A percentile compares a stretch with the other conserved stretches of the same genome.
Evolutionary conservation across 2,888 invertebrate genomes (phyloP).

Genomic region (Zeuzera pyrina): DNA sequence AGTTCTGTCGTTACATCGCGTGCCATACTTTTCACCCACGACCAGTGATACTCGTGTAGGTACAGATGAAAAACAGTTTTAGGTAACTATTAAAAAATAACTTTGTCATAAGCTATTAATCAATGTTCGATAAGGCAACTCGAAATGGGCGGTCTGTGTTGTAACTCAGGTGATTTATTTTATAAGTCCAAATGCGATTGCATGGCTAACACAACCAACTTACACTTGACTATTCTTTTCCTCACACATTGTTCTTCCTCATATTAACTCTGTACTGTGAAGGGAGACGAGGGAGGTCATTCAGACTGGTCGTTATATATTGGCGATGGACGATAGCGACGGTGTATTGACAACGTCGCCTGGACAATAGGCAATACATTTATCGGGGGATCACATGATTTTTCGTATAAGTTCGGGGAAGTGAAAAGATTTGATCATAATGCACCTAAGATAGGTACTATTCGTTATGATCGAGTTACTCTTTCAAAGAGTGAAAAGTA

Average conservation of each 20-base stretch:
- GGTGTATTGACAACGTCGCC: conserved; percentile 37
- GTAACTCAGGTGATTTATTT: conserved; percentile 55
- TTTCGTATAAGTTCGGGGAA: conserved; percentile 12
- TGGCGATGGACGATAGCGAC: conserved; percentile 41
- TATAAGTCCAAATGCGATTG: conserved; percentile 38
- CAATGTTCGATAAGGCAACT: conserved; percentile 59
- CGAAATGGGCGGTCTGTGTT: conserved; percentile 58
- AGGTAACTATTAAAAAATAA: conserved; percentile 52
- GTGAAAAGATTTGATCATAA: conserved; percentile 11
- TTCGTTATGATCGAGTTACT: no score
- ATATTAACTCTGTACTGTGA: conserved; percentile 2
- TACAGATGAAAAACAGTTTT: conserved; percentile 36
- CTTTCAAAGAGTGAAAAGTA: no score
- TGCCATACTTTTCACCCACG: conserved; percentile 52
- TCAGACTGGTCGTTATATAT: conserved; percentile 28
- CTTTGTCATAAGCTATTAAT: conserved; percentile 59
- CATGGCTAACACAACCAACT: conserved; percentile 28
- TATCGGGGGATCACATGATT: conserved; percentile 31
- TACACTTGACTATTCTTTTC: conserved; percentile 14
- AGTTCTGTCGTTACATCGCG: no score
- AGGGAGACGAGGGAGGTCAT: conserved; percentile 18
- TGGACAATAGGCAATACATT: conserved; percentile 45
- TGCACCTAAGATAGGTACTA: no score
- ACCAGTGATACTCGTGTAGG: conserved; percentile 24
- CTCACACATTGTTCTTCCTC: conserved; percentile 2